phyloP scores from a whole-genome alignment of 2,797 vertebrate genomes.

The Cryptoblepharus egeriae region DNA sequence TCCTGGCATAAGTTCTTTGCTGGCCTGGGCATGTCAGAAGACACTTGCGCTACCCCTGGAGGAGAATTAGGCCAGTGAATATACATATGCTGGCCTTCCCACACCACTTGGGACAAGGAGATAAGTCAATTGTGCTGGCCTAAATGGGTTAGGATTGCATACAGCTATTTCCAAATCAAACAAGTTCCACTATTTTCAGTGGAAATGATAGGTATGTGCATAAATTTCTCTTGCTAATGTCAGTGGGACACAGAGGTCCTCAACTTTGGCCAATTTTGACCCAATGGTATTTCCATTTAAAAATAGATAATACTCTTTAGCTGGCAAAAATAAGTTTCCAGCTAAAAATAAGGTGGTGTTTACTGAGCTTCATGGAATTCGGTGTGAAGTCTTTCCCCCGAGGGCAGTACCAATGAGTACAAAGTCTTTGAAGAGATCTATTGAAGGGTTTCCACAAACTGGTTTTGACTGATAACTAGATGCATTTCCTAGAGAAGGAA shows the following conservation, averaged over 20 bases:
- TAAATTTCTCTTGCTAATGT: neutral
- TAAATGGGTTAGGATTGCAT: too few species aligned
- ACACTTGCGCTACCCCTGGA: too few species aligned
- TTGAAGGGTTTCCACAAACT: neutral
- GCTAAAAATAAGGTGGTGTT: neutral
- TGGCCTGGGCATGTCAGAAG: too few species aligned
- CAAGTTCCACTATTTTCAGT: neutral
- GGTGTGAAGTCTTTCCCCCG: neutral
- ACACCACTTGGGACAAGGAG: too few species aligned
- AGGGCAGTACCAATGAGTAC: neutral
- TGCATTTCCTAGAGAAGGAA: neutral
- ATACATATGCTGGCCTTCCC: too few species aligned
- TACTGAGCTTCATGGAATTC: neutral
- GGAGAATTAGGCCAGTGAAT: too few species aligned
- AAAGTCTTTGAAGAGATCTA: too few species aligned
- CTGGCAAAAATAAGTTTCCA: too few species aligned
- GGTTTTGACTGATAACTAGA: neutral
- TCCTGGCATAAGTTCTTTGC: too few species aligned
- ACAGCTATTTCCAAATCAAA: neutral
- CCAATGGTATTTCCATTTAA: neutral
- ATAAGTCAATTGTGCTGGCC: too few species aligned
- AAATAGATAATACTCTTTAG: neutral
- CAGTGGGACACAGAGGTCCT: neutral
- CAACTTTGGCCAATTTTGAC: neutral
- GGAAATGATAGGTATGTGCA: neutral